Evolutionary conservation across 2,113 vertebrate species (phyloP), one percentile per base, ranked within the genome.

Genomic region (Oryzias melastigma): DNA sequence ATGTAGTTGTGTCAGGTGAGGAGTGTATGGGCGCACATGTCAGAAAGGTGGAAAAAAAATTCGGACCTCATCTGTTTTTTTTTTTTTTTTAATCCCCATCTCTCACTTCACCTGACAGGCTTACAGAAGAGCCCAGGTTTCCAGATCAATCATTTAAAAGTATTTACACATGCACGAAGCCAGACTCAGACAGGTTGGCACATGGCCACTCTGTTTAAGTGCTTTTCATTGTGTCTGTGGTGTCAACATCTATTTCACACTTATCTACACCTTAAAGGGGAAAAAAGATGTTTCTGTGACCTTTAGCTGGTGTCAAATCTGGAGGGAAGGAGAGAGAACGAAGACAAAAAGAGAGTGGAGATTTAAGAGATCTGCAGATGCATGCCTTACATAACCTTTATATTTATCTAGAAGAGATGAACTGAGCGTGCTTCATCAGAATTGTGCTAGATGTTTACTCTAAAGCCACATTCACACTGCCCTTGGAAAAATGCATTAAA

Each of bases 181-280:
- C 70, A 84, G 74, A 58, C 73, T 63, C 75, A 58, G 80, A 81
- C 83, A 83, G 80, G 62, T 76, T 86, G 85, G 85, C 75, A 72
- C 78, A 85, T 65, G 75, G 75, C 65, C 81, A 77, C 77, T 80
- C 74, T 65, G 64, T 83, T 87, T 82, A 87, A 90, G 88, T 90
- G 89, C 78, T 86, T 90, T 83, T 86, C 80, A 85, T 76, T 85
- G 86, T 89, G 81, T 81, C 80, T 64, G 75, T 52, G 71, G 85
- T 85, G 87, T 90, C 86, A 75, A 87, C 86, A 86, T 88, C 80
- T 88, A 88, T 90, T 91, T 89, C 83, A 91, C 86, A 89, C 80
- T 80, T 71, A 82, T 90, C 85, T 87, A 87, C 88, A 89, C 85
- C 86, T 88, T 78, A 88, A 88, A 88, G 77, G 65, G 63, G 43